phyloP scores from a whole-genome alignment of 2,888 invertebrate genomes.

The Villa cingulata region DNA sequence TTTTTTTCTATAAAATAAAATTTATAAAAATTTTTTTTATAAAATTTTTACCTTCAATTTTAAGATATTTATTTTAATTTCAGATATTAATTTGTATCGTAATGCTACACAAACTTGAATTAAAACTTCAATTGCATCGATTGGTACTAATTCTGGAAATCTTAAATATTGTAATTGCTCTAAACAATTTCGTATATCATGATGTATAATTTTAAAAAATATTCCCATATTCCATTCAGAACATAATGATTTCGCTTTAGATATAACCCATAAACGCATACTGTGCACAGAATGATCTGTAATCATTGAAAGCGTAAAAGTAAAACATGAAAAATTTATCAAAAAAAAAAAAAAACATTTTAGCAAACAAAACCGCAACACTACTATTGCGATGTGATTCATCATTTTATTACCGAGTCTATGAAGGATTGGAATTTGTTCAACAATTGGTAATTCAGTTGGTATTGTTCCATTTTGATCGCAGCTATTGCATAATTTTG shows the following conservation, averaged over 20 bases:
- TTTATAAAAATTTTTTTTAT: not conserved
- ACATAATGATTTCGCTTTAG: conserved; percentile 56
- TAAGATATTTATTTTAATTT: conserved; percentile 59
- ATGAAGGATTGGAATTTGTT: conserved; percentile 59
- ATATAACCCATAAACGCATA: conserved; percentile 61
- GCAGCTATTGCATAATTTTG: conserved; percentile 59
- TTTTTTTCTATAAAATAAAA: not conserved
- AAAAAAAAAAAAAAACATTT: not conserved
- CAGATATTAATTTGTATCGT: conserved; percentile 66
- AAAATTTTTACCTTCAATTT: conserved; percentile 50
- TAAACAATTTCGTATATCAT: conserved; percentile 49
- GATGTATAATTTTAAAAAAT: conserved; percentile 55
- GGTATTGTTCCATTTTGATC: conserved; percentile 60
- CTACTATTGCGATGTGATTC: no score
- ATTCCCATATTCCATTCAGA: conserved; percentile 62
- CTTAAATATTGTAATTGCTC: conserved; percentile 44
- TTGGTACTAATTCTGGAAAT: conserved; percentile 32
- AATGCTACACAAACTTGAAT: conserved; percentile 68
- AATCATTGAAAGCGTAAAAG: conserved; percentile 5
- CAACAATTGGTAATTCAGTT: conserved; percentile 64
- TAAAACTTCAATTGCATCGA: conserved; percentile 52
- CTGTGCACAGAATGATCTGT: conserved; percentile 68
- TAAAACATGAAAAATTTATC: not conserved
- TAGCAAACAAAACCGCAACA: no score
- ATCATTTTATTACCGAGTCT: conserved; percentile 26